phyloP scores from a whole-genome alignment of 2,113 vertebrate species.

The Macheiramphus alcinus region DNA sequence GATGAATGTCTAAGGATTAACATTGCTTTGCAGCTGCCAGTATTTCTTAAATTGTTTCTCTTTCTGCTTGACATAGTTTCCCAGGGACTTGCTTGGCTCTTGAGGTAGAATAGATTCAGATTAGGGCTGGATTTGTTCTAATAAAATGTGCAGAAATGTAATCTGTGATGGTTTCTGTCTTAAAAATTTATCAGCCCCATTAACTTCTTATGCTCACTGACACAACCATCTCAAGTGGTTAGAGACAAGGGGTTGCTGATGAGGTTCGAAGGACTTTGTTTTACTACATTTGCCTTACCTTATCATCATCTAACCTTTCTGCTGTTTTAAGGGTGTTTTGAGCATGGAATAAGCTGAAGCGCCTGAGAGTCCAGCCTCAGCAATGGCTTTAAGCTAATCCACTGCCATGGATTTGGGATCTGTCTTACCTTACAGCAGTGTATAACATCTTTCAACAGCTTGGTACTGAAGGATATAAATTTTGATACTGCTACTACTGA shows the following conservation, averaged over 20 bases:
- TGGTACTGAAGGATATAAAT: neutral
- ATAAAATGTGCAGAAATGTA: slow-evolving; percentile 36
- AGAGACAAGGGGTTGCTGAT: neutral
- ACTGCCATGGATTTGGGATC: neutral
- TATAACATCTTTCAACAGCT: neutral
- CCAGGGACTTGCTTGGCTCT: neutral
- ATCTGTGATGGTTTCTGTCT: slow-evolving; percentile 56
- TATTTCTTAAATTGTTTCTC: neutral
- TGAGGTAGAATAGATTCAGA: slow-evolving; percentile 26
- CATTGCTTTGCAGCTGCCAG: neutral
- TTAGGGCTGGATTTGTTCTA: slow-evolving; percentile 26
- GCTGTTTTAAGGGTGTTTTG: neutral
- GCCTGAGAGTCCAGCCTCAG: neutral
- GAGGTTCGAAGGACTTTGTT: neutral
- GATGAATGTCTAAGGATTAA: neutral
- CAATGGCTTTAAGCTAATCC: neutral
- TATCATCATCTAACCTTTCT: neutral
- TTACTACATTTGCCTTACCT: neutral
- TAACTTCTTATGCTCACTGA: slow-evolving; percentile 36
- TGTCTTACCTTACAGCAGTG: neutral
- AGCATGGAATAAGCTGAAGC: neutral
- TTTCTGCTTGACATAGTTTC: neutral
- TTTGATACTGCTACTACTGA: neutral
- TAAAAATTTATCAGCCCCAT: slow-evolving; percentile 45
- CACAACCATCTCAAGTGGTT: neutral